Evolutionary conservation across 2,113 vertebrate genomes (phyloP), one percentile per base, ranked within the genome.

Genomic region (Daboia siamensis): DNA sequence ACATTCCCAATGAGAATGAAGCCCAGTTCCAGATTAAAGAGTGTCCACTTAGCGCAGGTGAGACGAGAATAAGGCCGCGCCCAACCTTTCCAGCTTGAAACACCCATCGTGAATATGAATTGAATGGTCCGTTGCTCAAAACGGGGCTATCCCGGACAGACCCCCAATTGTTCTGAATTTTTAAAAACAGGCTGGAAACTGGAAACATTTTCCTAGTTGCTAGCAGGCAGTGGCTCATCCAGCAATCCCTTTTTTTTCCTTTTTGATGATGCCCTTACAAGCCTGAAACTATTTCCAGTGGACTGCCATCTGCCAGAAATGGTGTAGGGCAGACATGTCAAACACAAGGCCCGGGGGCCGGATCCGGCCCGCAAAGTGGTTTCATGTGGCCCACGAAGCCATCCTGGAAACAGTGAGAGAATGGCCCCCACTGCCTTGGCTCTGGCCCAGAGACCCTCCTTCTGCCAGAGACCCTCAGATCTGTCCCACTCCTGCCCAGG

Each of bases 1-100:
- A 99, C 97, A 99, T 99, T 97, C 98, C 99, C 90, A 99, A 98
- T 4, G 99, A 99, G 92, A 99, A 99, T 0, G 99, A 99, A 96
- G 96, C 98, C 88, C 99, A 99, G 97, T 99, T 99, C 97, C 99
- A 99, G 97, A 98, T 99, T 96, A 99, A 99, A 97, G 99, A 99
- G 95, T 99, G 98, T 89, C 98, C 99, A 55, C 98, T 99, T 93
- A 98, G 93, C 4, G 97, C 98, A 94, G 99, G 99, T 99, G 95
- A 97, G 97, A 90, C 0, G 33, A 44, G 74, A 80, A 44, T 21
- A 80, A 44, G 74, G 74, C 33, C 3, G 2, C 0, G 15, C 15
- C 5, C 5, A 74, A 33, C n/a, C 13, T 74, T n/a, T 74, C 64
- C n/a, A 33, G 64, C n/a, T 39, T 17, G 69, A 74, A 74, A 33